phyloP scores from a whole-genome alignment of 92 coral and sea anemone genomes.

The Epizoanthus illoricatus region DNA sequence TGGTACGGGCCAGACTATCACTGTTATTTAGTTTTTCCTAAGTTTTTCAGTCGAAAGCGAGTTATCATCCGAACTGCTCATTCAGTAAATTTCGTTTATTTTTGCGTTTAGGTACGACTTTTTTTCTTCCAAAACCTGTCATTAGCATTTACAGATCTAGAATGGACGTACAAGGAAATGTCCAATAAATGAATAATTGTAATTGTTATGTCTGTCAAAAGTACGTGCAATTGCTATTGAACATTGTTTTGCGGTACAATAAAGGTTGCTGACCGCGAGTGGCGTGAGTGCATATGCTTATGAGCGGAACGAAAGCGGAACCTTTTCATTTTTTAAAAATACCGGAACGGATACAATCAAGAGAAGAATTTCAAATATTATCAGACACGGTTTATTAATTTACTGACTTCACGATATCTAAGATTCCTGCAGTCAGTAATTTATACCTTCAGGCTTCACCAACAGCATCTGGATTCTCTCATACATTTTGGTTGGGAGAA shows the following conservation, averaged over 20 bases:
- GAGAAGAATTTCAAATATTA: too few relatives aligned
- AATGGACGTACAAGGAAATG: constrained; percentile 6
- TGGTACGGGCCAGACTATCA: constrained; percentile 7
- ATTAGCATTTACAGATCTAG: background rate
- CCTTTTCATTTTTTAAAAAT: too few relatives aligned
- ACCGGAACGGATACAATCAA: too few relatives aligned
- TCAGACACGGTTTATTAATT: too few relatives aligned
- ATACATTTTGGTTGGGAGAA: too few relatives aligned
- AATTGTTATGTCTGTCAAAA: constrained; percentile 28
- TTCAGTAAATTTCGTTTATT: too few relatives aligned
- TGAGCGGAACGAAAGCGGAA: too few relatives aligned
- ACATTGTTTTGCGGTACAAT: constrained; percentile 26
- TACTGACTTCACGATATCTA: too few relatives aligned
- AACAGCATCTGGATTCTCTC: too few relatives aligned
- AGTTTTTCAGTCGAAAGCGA: background rate
- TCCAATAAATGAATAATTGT: background rate
- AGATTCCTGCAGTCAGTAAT: too few relatives aligned
- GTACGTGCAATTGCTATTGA: constrained; percentile 8
- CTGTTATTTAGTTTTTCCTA: background rate
- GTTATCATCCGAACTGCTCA: background rate
- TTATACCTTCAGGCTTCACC: too few relatives aligned
- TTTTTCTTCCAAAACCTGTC: background rate
- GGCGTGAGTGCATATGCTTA: constrained; percentile 4
- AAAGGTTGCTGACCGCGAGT: constrained; percentile 13
- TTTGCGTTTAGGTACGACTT: background rate